Evolutionary conservation across 2,113 vertebrate genomes (phyloP), one percentile per base, ranked within the genome.

Genomic region (Scartelaos histophorus): DNA sequence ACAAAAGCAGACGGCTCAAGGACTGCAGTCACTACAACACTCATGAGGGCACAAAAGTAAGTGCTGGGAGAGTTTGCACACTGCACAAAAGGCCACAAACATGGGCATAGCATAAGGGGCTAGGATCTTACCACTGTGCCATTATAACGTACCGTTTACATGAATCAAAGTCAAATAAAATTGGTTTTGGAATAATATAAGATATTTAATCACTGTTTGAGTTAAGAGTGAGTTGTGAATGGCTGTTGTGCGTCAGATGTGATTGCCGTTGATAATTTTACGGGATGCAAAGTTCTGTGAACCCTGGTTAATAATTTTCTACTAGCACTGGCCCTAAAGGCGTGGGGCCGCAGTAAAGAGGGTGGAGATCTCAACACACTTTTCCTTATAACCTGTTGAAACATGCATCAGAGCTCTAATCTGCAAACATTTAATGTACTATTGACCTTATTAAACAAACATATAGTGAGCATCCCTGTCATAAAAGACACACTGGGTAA

Each of bases 281-380:
- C 7, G 13, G n/a, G 54, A 49, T 25, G 54, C 58, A n/a, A 70
- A 70, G 21, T 58, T 46, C 38, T 66, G 38, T 12, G 17, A 5
- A 19, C 74, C 67, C 13, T 25, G 46, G 79, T 88, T 74, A 90
- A 87, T 88, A 0, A 89, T 85, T 87, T 66, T 25, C 76, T 75
- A 71, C 79, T 78, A 75, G 83, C 38, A 69, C 38, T 71, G 13
- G n/a, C 56, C 38, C 21, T 25, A 11, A 10, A 73, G 0, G 46
- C 45, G 17, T 47, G 24, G 57, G 61, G 34, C 56, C 56, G 15
- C 17, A 3, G 13, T 56, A 24, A 53, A 72, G 56, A 80, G 65
- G 77, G 74, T 67, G 76, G 16, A 69, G 67, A 34, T 46, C 68
- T 56, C 7, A 66, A 65, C 69, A 70, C 69, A 81, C 15, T 83